Evolutionary conservation across 2,797 vertebrate species (phyloP), one percentile per base, ranked within the genome.

Genomic region (Lacerta agilis): DNA sequence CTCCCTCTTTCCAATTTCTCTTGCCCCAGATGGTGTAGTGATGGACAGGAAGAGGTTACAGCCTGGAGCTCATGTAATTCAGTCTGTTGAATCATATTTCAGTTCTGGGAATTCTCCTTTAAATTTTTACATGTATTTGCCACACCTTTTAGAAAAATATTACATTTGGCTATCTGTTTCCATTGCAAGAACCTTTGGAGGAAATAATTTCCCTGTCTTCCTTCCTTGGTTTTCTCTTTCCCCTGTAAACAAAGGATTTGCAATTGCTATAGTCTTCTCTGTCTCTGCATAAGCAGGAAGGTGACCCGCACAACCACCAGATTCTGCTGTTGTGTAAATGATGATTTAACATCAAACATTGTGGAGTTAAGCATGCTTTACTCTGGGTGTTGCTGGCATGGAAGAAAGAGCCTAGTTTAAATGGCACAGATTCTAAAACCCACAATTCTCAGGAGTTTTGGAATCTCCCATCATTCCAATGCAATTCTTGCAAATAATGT

Each of bases 111-210:
- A 76, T 18, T 15, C 13, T 58, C 33, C 29, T 86, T 58, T 84
- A 43, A 18, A 67, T 73, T 64, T 83, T 73, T 69, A 23, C 29
- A 38, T 64, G 36, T n/a, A 64, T 84, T 86, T 73, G 76, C 76
- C 77, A 84, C 77, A 58, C 76, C 85, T 81, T 80, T 29, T 84
- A 49, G 58, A 83, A 90, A 81, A 87, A 83, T 49, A 87, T 64
- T 79, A 17, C 17, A n/a, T 45, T 82, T 82, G 80, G 88, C 75
- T 72, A 33, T 71, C n/a, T 80, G 66, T 67, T 88, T 84, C 55
- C 45, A 38, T 27, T 86, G 23, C 33, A n/a, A 38, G 25, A 58
- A 5, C 38, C 4, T 33, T 71, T 72, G 29, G 33, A 67, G 18
- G 1, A 61, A 73, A 78, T 38, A 64, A 55, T 75, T 43, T 64